Base-by-base conservation (phyloP, 1,140 invertebrate genomes). In the Battus philenor region DNA sequence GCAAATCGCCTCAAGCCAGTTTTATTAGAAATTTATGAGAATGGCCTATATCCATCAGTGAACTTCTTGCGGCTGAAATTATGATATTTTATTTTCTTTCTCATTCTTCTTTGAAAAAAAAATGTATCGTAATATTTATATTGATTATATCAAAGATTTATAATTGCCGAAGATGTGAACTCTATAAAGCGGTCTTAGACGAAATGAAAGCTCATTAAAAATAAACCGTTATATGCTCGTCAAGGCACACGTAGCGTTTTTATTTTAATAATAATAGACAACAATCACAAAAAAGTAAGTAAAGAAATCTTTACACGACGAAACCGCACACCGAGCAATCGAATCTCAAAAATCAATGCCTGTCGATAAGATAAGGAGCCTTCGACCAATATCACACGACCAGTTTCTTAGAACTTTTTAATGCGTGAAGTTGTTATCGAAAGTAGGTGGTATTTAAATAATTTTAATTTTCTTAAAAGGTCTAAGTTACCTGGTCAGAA, bases 271-370 rank as follows among this genome's bases (percentile, higher is more conserved):
- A 41, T 41, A 41, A 41, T 41, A 41, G 38, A 29, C 38, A 41
- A 41, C 38, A 41, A 41, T 41, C 38, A 41, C 24, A 41, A 41
- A 41, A 41, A 41, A 39, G 29, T 16, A 17, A 27, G 13, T 27
- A 26, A 41, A 41, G 38, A 41, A 41, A 55, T 55, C 55, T 50
- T 44, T 49, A 53, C 24, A 52, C 39, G 39, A 41, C 39, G 60
- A 71, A 78, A 81, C 73, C 77, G 75, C 77, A 81, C 77, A 81
- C 75, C 57, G 32, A 69, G 72, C 59, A 58, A 63, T 68, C 54
- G 55, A 71, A 77, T 75, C 74, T 73, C 62, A 61, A 62, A 71
- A 73, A 81, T 81, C 74, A 78, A 62, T 68, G 61, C 59, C 65
- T 59, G 48, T 45, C 52, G 74, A 81, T 81, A 81, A 81, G 75